phyloP scores from a whole-genome alignment of 2,888 invertebrate species.

The Leptogaster cylindrica region DNA sequence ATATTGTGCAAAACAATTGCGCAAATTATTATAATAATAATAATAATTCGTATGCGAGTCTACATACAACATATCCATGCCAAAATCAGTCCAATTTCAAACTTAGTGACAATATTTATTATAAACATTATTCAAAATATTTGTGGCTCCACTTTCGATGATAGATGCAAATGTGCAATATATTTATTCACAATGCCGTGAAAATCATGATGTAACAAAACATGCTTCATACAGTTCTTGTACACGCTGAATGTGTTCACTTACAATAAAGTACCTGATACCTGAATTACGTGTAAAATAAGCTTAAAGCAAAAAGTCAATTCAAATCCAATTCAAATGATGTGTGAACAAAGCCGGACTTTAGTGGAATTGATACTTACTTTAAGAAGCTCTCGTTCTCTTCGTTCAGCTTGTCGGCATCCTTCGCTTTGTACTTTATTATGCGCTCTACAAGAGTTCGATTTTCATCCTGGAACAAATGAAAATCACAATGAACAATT shows the following conservation, averaged over 20 bases:
- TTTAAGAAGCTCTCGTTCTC: slow-evolving; percentile 93
- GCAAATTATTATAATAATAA: too few species aligned
- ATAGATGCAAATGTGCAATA: neutral
- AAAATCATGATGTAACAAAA: neutral
- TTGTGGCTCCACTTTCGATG: too few species aligned
- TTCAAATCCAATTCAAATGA: slow-evolving; percentile 32
- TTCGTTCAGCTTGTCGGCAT: slow-evolving; percentile 95
- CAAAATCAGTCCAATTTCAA: too few species aligned
- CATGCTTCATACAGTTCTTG: neutral
- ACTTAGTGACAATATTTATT: too few species aligned
- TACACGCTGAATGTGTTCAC: neutral
- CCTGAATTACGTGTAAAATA: too few species aligned
- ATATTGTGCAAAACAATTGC: slow-evolving; percentile 19
- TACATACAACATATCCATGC: too few species aligned
- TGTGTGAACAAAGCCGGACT: slow-evolving; percentile 13
- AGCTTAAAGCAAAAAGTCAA: slow-evolving; percentile 19
- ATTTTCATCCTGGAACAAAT: slow-evolving; percentile 80
- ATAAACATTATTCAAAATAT: too few species aligned
- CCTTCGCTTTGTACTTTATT: slow-evolving; percentile 90
- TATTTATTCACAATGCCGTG: neutral
- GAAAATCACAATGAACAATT: slow-evolving; percentile 34
- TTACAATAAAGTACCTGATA: too few species aligned
- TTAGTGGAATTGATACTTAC: slow-evolving; percentile 65
- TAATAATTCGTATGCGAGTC: too few species aligned
- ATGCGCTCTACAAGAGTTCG: slow-evolving; percentile 82